Conservation (phyloP, 1,140 invertebrate species). For the Drosophila seguyi region DNA sequence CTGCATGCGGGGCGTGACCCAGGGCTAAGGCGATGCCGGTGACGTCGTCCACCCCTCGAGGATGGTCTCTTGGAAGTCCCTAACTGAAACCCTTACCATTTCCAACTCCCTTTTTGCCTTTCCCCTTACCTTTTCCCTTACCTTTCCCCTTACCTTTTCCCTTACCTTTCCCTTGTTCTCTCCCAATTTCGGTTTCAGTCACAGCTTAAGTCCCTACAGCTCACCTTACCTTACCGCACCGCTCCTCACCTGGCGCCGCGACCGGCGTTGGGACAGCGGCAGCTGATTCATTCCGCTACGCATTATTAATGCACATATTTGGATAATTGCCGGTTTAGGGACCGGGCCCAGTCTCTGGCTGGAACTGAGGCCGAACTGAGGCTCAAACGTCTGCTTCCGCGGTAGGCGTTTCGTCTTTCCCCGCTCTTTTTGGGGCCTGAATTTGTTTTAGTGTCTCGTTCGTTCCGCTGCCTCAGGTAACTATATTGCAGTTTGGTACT, state of each 20-base stretch:
- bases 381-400: conserved; percentile 75
- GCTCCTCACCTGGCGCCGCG: conserved; percentile 18
- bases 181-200: conserved; percentile 11
- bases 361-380: conserved; percentile 48
- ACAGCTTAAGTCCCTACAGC: not conserved
- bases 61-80: conserved; percentile 2
- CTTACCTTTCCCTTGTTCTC: too few species aligned
- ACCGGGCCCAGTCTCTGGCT: not conserved
- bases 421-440: conserved; percentile 67
- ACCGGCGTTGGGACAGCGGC: conserved; percentile 45
- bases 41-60: conserved; percentile 44
- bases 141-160: too few species aligned
- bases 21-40: conserved; percentile 36
- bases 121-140: not conserved
- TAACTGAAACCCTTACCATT: not conserved
- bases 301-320: conserved; percentile 84
- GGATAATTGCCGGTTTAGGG: conserved; percentile 80
- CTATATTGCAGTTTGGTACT: too few species aligned
- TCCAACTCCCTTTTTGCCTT: too few species aligned
- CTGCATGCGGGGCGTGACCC: conserved; percentile 66
- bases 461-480: conserved; percentile 21
- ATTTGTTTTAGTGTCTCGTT: conserved; percentile 72
- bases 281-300: conserved; percentile 81
- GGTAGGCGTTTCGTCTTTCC: conserved; percentile 73
- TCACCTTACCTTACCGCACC: not conserved